These are phyloP conservation scores for Synanthedon formicaeformis DNA, from an alignment of 2,888 invertebrate genomes.

Conservation along the genomic window DNA sequence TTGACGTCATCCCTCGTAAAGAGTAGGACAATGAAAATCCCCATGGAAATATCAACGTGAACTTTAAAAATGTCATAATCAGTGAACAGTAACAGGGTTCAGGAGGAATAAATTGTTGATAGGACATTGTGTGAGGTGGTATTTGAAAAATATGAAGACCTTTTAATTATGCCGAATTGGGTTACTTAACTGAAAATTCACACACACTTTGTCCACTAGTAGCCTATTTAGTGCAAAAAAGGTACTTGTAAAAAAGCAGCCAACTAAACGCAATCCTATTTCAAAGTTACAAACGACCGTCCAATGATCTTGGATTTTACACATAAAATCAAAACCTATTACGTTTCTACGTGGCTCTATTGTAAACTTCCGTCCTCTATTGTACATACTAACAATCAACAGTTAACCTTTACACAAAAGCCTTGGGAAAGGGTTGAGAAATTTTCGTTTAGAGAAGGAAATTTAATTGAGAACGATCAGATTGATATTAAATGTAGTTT, in stretches of 20 bases:
- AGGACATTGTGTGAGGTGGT: too few species aligned
- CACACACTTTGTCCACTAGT: too few species aligned
- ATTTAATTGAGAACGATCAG: slow-evolving; percentile 8
- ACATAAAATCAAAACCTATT: slow-evolving; percentile 48
- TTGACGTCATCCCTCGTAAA: slow-evolving; percentile 1
- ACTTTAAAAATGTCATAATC: slow-evolving; percentile 59
- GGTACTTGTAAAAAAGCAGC: too few species aligned
- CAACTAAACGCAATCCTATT: too few species aligned
- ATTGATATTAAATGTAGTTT: too few species aligned
- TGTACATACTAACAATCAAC: slow-evolving; percentile 36
- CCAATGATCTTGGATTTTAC: slow-evolving; percentile 31
- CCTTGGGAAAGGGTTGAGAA: slow-evolving; percentile 26
- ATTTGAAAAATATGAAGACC: too few species aligned
- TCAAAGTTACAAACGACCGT: slow-evolving; percentile 7
- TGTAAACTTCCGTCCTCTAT: slow-evolving; percentile 48
- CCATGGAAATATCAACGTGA: slow-evolving; percentile 55
- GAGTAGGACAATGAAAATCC: slow-evolving; percentile 14
- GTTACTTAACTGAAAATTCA: too few species aligned
- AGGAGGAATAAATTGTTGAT: too few species aligned
- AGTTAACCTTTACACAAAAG: slow-evolving; percentile 38
- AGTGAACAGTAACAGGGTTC: slow-evolving; percentile 22
- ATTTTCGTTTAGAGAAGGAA: slow-evolving; percentile 12
- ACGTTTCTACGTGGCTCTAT: slow-evolving; percentile 51
- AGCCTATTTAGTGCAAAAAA: not conserved
- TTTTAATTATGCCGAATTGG: too few species aligned